Conservation (phyloP, 2,888 invertebrate species). For the Watsonalla binaria region DNA sequence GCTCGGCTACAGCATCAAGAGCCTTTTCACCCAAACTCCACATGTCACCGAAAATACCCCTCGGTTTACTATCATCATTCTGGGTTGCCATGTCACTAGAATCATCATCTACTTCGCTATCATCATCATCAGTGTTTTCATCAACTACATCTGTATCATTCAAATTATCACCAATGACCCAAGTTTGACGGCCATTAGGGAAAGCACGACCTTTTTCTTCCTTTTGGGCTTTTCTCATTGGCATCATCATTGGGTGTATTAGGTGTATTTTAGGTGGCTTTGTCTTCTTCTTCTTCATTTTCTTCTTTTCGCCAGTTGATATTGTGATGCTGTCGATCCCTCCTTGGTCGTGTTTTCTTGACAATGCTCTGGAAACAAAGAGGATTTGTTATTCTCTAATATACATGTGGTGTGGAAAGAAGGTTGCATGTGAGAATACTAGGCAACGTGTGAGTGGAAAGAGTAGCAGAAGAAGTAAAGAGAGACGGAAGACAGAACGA, state of each 20-base stretch:
- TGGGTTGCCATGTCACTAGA: constrained; percentile 5
- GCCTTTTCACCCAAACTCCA: constrained; percentile 57
- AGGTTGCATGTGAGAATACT: too few species aligned
- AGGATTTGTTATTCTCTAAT: too few species aligned
- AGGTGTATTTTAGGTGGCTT: constrained; percentile 66
- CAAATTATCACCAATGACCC: constrained; percentile 51
- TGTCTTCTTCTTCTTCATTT: constrained; percentile 60
- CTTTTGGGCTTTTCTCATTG: constrained; percentile 34
- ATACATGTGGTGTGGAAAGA: too few species aligned
- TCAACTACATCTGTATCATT: constrained; percentile 4
- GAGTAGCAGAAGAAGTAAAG: too few species aligned
- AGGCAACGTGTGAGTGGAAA: too few species aligned
- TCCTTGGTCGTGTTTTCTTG: constrained; percentile 46
- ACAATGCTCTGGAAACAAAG: constrained; percentile 38
- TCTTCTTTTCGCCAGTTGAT: constrained; percentile 53
- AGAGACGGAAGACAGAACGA: too few species aligned
- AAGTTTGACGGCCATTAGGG: constrained; percentile 47
- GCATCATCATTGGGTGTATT: constrained; percentile 51
- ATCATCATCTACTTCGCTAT: constrained; percentile 7
- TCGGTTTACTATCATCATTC: constrained; percentile 23
- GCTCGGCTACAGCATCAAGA: constrained; percentile 55
- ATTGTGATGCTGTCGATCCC: constrained; percentile 62
- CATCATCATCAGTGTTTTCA: background rate
- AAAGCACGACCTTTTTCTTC: constrained; percentile 63
- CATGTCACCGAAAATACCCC: constrained; percentile 45